Base-by-base conservation (phyloP, 2,113 vertebrate genomes). In the Gadus macrocephalus region DNA sequence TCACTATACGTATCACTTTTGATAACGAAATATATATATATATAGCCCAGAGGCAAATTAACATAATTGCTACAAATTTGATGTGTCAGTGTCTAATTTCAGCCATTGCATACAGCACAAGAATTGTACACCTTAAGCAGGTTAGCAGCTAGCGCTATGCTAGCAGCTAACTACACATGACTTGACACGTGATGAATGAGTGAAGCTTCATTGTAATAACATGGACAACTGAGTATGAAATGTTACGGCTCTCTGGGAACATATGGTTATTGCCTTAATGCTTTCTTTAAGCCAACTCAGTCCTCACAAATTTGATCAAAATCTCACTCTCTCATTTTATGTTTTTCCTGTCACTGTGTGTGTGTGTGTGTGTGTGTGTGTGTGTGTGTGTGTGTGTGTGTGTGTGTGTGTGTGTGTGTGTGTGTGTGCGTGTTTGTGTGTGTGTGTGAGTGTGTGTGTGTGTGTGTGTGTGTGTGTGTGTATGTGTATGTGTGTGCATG, bases 311-410 rank as follows among this genome's bases (percentile, higher is more conserved):
- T 49, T 9, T 35, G 31, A 35, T 35, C 31, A 4, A 7, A 35
- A 68, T 69, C 71, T 42, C 64, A 62, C 64, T 53, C 65, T 53
- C 11, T 53, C 42, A n/a, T 53, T 62, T 75, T 77, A n/a, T 74
- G 76, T 35, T 56, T 27, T 69, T 69, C 74, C 58, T 20, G 60
- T 19, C 53, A 28, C 38, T 67, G 56, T 71, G 62, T 72, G 58
- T 11, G 8, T 56, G 12, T 25, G 49, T 73, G 56, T 69, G 75
- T 55, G 25, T 58, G 55, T n/a, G 55, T 58, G 55, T 58, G 55
- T 58, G 55, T 58, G 55, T 58, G 55, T 58, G 55, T 58, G 55
- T 58, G 55, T 58, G 55, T 58, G 55, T 58, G 55, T 58, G 55
- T 17, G 55, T 58, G 55, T 58, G 55, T 58, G 55, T 17, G 55